Evolutionary conservation across 2,797 vertebrate genomes (phyloP).

Genomic region (Megaceryle alcyon): DNA sequence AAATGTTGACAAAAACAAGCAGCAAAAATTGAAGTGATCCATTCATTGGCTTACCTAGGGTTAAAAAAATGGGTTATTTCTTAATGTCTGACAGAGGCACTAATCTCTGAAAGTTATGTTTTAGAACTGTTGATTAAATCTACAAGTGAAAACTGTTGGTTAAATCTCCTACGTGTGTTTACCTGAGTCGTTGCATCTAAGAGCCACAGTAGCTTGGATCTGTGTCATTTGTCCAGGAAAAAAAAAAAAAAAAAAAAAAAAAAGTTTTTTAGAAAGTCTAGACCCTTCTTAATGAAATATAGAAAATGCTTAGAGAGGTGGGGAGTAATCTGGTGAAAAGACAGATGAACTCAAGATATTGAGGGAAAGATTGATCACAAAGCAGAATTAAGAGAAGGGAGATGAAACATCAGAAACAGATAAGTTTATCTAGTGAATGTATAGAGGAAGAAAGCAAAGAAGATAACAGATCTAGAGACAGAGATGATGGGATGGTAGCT

Average conservation of each 20-base stretch:
- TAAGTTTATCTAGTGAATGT: conserved; percentile 37
- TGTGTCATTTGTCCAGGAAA: not conserved
- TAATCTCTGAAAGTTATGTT: not conserved
- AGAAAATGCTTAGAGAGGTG: conserved; percentile 30
- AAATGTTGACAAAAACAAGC: not conserved
- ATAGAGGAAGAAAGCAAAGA: conserved; percentile 14
- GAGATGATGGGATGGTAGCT: not conserved
- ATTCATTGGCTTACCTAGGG: not conserved
- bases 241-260: not conserved
- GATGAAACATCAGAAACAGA: conserved; percentile 32
- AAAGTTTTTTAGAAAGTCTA: not conserved
- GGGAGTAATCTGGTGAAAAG: conserved; percentile 33
- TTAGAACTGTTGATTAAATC: conserved; percentile 3
- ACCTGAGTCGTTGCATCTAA: not conserved
- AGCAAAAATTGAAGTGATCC: not conserved
- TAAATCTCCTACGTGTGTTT: not conserved
- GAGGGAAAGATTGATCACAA: conserved; percentile 39
- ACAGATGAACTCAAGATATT: conserved; percentile 20
- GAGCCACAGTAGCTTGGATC: not conserved
- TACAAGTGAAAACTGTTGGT: not conserved
- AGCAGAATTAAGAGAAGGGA: conserved; percentile 39
- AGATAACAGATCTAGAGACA: conserved; percentile 16
- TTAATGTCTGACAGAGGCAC: not conserved
- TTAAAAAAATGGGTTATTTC: not conserved
- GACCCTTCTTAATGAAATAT: conserved; percentile 9